Conservation (phyloP, 2,888 invertebrate genomes). For the Seira musarum region DNA sequence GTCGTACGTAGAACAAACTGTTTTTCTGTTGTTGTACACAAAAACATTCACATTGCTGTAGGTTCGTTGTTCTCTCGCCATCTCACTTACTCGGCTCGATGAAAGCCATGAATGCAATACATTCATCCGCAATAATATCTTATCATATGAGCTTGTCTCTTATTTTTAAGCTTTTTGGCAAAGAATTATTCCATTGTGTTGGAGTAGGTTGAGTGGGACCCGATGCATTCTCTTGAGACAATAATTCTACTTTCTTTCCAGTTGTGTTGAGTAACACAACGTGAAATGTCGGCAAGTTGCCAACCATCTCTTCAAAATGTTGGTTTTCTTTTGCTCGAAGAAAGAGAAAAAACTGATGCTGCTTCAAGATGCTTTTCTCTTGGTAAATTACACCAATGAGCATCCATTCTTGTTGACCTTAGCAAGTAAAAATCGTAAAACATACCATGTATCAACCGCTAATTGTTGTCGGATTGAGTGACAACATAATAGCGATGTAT, state of each 20-base stretch:
- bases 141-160: constrained; percentile 8
- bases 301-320: constrained; percentile 18
- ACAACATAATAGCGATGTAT: neutral
- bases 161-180: constrained; percentile 47
- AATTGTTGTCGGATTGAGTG: neutral
- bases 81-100: neutral
- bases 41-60: constrained; percentile 35
- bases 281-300: constrained; percentile 46
- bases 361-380: neutral
- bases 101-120: neutral
- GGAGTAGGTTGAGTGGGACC: constrained; percentile 32
- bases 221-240: constrained; percentile 50
- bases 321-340: constrained; percentile 2
- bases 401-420: constrained; percentile 13
- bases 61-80: constrained; percentile 37
- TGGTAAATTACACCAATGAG: neutral
- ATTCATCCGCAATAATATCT: neutral
- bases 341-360: constrained; percentile 5
- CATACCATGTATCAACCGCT: neutral
- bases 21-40: constrained; percentile 32
- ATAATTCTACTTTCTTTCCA: constrained; percentile 20
- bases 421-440: neutral
- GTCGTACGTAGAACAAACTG: constrained; percentile 13
- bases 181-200: constrained; percentile 47
- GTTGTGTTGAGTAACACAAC: constrained; percentile 4